phyloP scores from a whole-genome alignment of 2,888 invertebrate genomes.

The Poecilus cupreus region DNA sequence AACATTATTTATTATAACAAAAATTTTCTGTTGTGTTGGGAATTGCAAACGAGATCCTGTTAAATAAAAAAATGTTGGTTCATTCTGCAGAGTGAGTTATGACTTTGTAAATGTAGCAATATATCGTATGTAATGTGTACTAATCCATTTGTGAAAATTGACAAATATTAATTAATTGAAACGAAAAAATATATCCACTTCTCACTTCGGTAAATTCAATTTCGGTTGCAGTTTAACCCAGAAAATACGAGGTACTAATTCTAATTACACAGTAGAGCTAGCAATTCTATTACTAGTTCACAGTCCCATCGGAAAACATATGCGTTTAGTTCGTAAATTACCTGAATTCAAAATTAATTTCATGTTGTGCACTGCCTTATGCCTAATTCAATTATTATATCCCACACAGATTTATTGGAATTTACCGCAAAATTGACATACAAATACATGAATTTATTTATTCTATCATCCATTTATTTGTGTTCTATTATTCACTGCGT shows the following conservation, averaged over 20 bases:
- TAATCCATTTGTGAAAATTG: not conserved
- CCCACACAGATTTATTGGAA: not conserved
- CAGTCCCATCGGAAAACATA: not conserved
- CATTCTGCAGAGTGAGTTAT: too few species aligned
- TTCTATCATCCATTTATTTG: too few species aligned
- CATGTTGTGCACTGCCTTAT: not conserved
- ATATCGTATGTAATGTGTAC: too few species aligned
- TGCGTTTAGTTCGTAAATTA: not conserved
- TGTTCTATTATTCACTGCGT: too few species aligned
- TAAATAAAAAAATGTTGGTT: too few species aligned
- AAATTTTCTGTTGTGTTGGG: too few species aligned
- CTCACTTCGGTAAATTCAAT: not conserved
- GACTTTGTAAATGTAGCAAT: too few species aligned
- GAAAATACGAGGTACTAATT: not conserved
- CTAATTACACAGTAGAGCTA: not conserved
- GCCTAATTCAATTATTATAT: constrained; percentile 3
- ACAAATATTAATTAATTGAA: not conserved
- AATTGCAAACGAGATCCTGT: too few species aligned
- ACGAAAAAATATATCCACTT: not conserved
- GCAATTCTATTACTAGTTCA: not conserved
- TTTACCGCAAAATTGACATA: too few species aligned
- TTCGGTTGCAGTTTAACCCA: not conserved
- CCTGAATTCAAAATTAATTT: not conserved
- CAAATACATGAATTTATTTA: too few species aligned
- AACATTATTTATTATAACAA: too few species aligned